Conservation (phyloP, 2,113 vertebrate genomes). For the Vombatus ursinus region DNA sequence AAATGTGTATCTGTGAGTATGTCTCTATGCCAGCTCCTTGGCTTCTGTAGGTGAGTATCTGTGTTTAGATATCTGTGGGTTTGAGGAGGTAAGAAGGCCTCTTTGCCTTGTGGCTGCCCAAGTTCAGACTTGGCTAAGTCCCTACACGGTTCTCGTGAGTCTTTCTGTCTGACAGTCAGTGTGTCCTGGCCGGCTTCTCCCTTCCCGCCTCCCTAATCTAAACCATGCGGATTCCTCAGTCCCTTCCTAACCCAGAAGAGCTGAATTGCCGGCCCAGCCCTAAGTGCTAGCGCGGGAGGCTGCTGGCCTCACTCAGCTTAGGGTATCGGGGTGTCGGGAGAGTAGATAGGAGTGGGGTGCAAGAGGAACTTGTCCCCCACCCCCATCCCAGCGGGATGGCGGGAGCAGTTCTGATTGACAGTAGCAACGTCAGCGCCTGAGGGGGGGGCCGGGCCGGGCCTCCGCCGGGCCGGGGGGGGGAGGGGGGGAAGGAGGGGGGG, state of each 20-base stretch:
- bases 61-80: background rate
- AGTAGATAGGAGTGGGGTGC: background rate
- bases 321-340: background rate
- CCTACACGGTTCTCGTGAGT: background rate
- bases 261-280: slow-evolving; percentile 30
- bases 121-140: background rate
- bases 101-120: background rate
- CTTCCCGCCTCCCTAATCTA: slow-evolving; percentile 68
- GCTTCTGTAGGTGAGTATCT: background rate
- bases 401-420: slow-evolving; percentile 72
- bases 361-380: background rate
- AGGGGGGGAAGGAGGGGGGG: slow-evolving; percentile 72
- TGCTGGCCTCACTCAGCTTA: background rate
- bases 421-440: slow-evolving; percentile 72
- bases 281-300: background rate
- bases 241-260: background rate
- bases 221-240: slow-evolving; percentile 60
- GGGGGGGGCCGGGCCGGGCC: background rate
- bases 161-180: background rate
- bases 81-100: background rate
- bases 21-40: background rate
- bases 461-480: slow-evolving; percentile 62
- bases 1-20: background rate
- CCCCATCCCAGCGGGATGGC: background rate
- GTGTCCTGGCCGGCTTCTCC: background rate